Conservation (phyloP, 37 sponge, comb jelly and placozoan genomes). For the Beroe ovata region DNA sequence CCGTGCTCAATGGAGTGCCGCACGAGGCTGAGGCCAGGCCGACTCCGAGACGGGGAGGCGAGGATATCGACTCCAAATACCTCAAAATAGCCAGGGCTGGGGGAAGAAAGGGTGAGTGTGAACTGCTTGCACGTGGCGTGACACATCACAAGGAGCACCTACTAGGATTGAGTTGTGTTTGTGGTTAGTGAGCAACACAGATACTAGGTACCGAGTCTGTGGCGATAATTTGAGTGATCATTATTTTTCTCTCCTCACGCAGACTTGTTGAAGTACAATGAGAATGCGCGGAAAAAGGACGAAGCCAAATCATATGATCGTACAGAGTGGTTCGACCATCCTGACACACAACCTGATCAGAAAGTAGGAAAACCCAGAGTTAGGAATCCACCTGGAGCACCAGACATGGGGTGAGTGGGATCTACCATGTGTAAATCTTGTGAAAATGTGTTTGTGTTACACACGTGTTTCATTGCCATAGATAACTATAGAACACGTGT, state of each 20-base stretch:
- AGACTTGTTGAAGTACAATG: conserved; percentile 37
- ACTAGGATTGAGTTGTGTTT: too few relatives aligned
- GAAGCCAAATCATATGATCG: neutral
- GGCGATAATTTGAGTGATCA: too few relatives aligned
- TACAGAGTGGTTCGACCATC: conserved; percentile 56
- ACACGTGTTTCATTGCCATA: too few relatives aligned
- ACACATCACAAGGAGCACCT: too few relatives aligned
- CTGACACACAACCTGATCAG: conserved; percentile 4
- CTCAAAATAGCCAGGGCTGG: conserved; percentile 35
- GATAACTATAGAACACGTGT: too few relatives aligned
- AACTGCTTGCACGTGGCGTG: too few relatives aligned
- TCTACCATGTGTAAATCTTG: too few relatives aligned
- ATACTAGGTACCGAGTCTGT: too few relatives aligned
- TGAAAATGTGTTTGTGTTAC: too few relatives aligned
- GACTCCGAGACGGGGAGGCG: conserved; percentile 12
- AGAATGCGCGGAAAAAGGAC: neutral
- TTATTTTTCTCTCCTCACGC: neutral
- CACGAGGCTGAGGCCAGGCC: neutral
- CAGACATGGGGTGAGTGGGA: too few relatives aligned
- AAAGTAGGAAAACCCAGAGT: conserved; percentile 21
- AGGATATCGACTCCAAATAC: conserved; percentile 35
- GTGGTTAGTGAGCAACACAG: too few relatives aligned
- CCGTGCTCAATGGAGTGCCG: conserved; percentile 34
- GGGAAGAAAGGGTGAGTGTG: conserved; percentile 62
- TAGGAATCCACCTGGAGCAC: neutral